phyloP scores from a whole-genome alignment of 2,888 invertebrate genomes.

The Macaria notata region DNA sequence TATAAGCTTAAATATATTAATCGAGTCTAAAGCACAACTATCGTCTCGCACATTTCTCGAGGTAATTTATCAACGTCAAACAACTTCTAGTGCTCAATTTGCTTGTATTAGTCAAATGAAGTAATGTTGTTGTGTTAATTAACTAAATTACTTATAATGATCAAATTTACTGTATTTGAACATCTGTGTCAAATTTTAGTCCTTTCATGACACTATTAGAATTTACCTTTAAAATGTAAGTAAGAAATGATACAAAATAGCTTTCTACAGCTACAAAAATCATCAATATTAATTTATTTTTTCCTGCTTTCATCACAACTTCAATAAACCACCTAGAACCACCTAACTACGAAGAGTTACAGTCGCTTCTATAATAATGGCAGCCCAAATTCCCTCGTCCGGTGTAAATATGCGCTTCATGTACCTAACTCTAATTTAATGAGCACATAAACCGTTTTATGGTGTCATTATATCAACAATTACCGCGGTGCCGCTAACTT shows the following conservation, averaged over 20 bases:
- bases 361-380: too few relatives aligned
- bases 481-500: constrained; percentile 38
- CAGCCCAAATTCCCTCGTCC: not conserved
- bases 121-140: not conserved
- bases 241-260: too few relatives aligned
- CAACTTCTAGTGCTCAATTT: constrained; percentile 7
- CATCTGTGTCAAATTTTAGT: too few relatives aligned
- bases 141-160: not conserved
- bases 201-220: too few relatives aligned
- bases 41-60: constrained; percentile 1
- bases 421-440: constrained; percentile 20
- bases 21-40: constrained; percentile 6
- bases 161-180: too few relatives aligned
- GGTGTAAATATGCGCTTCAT: not conserved
- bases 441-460: constrained; percentile 31
- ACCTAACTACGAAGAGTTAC: too few relatives aligned
- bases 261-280: too few relatives aligned
- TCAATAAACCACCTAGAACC: too few relatives aligned
- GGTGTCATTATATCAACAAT: constrained; percentile 41
- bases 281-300: too few relatives aligned
- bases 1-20: too few relatives aligned
- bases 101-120: constrained; percentile 1
- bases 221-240: too few relatives aligned
- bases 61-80: constrained; percentile 24
- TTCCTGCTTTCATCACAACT: too few relatives aligned